A percentile compares a stretch with the other conserved stretches of the same genome.
Conservation (phyloP, 2,888 invertebrate species). For the Pristionchus japonicus region DNA sequence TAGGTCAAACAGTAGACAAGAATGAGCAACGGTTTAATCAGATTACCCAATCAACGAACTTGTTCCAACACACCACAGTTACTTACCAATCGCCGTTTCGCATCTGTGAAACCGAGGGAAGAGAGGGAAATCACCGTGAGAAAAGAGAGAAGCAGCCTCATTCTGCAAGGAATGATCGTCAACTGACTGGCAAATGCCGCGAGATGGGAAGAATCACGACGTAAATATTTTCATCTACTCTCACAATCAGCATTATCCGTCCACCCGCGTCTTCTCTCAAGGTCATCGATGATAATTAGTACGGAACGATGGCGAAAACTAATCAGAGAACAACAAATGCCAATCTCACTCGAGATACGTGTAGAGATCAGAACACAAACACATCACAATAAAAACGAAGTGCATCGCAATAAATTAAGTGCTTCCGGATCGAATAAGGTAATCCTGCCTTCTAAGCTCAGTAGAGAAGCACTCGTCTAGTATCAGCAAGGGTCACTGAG, state of each 20-base stretch:
- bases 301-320: not conserved
- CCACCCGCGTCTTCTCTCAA: not conserved
- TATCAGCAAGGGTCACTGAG: not conserved
- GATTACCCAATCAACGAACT: conserved; percentile 6
- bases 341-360: not conserved
- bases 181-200: not conserved
- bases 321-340: not conserved
- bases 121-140: not conserved
- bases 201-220: not conserved
- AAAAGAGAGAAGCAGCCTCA: not conserved
- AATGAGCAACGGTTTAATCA: not conserved
- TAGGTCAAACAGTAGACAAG: conserved; percentile 4
- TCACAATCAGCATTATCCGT: not conserved
- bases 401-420: too few relatives aligned
- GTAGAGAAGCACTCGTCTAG: not conserved
- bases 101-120: not conserved
- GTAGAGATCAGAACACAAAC: not conserved
- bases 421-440: too few relatives aligned
- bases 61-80: not conserved
- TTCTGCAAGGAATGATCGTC: not conserved
- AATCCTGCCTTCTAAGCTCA: too few relatives aligned
- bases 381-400: too few relatives aligned
- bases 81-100: not conserved
- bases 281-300: not conserved
- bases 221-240: not conserved